Conservation (phyloP, 1,140 invertebrate species). For the Rhagoletis zephyria region DNA sequence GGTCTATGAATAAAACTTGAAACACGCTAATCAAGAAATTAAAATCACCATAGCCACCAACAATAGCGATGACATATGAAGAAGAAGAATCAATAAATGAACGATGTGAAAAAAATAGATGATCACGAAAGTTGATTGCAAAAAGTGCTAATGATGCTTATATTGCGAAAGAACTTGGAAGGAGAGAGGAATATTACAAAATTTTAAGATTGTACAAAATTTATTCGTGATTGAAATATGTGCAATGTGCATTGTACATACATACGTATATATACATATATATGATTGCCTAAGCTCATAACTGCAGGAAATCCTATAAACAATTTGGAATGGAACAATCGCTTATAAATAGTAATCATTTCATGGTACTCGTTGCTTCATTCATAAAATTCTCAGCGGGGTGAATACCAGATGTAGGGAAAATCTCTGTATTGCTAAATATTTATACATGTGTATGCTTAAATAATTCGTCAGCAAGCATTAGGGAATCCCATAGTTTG, state of each 20-base stretch:
- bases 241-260: too few species aligned
- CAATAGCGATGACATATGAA: neutral
- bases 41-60: constrained; percentile 1
- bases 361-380: neutral
- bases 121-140: neutral
- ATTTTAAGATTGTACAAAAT: neutral
- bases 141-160: neutral
- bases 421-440: neutral
- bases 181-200: neutral
- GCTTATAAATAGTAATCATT: neutral
- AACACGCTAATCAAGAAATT: neutral
- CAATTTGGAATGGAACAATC: neutral
- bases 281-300: too few species aligned
- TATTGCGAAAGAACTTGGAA: neutral
- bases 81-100: neutral
- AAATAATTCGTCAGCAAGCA: neutral
- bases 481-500: neutral
- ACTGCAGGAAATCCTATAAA: too few species aligned
- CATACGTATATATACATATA: too few species aligned
- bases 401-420: neutral
- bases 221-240: neutral
- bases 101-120: neutral
- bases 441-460: neutral
- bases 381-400: neutral
- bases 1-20: constrained; percentile 28